Evolutionary conservation across 1,140 invertebrate genomes (phyloP).

Genomic region (Helicoverpa armigera): DNA sequence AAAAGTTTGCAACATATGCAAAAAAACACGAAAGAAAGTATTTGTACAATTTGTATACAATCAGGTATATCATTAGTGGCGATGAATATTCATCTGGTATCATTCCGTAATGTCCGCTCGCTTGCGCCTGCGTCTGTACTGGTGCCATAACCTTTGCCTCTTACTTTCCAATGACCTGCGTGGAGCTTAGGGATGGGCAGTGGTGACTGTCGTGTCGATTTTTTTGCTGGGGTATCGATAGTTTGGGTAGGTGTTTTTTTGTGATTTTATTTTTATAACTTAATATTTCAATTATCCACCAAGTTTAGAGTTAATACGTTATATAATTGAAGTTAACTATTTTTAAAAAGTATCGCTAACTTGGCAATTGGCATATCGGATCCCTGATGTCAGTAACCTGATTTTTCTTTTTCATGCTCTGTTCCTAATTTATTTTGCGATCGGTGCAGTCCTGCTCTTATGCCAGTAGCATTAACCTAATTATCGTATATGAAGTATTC

Average conservation of each 20-base stretch:
- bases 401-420: no score
- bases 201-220: slow-evolving; percentile 10
- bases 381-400: no score
- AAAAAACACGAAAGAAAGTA: neutral
- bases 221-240: neutral
- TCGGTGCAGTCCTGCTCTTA: no score
- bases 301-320: no score
- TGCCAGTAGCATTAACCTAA: no score
- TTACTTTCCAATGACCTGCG: slow-evolving; percentile 74
- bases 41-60: neutral
- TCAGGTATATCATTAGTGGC: slow-evolving; percentile 25
- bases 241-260: neutral
- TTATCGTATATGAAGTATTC: no score
- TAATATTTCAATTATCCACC: neutral
- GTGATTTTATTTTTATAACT: neutral
- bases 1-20: neutral
- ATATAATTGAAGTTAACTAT: no score
- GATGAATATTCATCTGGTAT: slow-evolving; percentile 20
- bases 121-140: slow-evolving; percentile 15
- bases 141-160: slow-evolving; percentile 64
- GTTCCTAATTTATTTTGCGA: no score
- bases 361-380: no score
- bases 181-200: slow-evolving; percentile 56
- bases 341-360: no score
- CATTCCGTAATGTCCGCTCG: slow-evolving; percentile 36